These are phyloP conservation scores for Dermatemys mawii DNA, from an alignment of 2,113 vertebrate species.

Conservation along the genomic window DNA sequence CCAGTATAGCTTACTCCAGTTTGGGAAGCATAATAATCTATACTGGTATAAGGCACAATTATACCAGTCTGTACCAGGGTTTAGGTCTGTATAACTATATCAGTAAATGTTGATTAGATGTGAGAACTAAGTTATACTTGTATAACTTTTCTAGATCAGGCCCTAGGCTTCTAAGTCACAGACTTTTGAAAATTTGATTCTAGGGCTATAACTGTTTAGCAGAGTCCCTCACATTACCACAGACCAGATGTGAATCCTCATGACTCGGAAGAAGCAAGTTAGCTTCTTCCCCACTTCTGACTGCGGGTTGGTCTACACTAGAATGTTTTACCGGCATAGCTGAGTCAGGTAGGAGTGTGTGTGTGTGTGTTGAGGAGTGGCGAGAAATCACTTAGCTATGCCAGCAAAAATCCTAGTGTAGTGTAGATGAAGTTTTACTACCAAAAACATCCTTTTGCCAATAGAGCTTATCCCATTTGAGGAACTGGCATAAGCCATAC, in stretches of 20 bases:
- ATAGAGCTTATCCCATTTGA: neutral
- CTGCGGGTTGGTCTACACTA: accelerated
- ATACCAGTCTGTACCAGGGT: neutral
- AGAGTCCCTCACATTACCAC: neutral
- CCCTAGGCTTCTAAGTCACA: neutral
- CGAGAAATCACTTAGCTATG: neutral
- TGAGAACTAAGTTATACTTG: too few relatives aligned
- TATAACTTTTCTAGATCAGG: too few relatives aligned
- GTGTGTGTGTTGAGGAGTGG: too few relatives aligned
- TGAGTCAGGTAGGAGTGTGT: neutral
- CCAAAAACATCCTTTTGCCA: neutral
- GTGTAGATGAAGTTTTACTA: neutral
- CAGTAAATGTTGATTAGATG: too few relatives aligned
- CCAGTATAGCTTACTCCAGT: too few relatives aligned
- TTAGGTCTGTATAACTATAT: neutral
- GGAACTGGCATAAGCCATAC: neutral
- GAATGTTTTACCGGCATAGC: neutral
- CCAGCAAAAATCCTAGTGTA: neutral
- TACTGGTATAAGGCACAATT: neutral
- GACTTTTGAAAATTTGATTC: neutral
- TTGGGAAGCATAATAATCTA: too few relatives aligned
- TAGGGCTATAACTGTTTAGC: neutral
- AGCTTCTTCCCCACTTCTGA: neutral
- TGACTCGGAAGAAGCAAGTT: neutral
- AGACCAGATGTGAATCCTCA: neutral